These are phyloP conservation scores for Caprella mutica DNA, from an alignment of 2,888 invertebrate species.

Conservation along the genomic window DNA sequence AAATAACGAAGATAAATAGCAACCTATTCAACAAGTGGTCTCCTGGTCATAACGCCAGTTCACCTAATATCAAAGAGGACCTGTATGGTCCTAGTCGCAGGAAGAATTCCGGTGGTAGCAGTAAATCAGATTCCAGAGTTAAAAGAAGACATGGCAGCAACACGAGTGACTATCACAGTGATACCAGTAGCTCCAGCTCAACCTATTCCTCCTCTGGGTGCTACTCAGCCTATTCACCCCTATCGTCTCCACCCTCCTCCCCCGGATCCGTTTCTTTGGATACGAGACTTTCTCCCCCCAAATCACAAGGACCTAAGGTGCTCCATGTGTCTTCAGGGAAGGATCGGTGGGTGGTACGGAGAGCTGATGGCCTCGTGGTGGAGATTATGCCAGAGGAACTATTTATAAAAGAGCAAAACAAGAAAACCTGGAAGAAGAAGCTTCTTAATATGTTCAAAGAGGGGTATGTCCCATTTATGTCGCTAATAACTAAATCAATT, in stretches of 20 bases:
- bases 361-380: slow-evolving; percentile 21
- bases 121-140: neutral
- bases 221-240: neutral
- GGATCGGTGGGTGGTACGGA: slow-evolving; percentile 12
- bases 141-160: neutral
- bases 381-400: slow-evolving; percentile 15
- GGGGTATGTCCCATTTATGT: slow-evolving; percentile 26
- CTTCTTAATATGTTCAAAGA: slow-evolving; percentile 20
- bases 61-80: neutral
- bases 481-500: no score
- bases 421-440: slow-evolving; percentile 21
- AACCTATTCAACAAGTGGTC: slow-evolving; percentile 1
- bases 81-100: neutral
- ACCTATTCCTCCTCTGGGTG: slow-evolving; percentile 1
- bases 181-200: slow-evolving; percentile 2
- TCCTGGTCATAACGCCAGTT: no score
- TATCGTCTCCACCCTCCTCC: neutral
- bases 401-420: slow-evolving; percentile 22
- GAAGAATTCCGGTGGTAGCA: neutral
- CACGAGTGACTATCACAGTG: slow-evolving; percentile 4
- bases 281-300: neutral
- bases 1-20: slow-evolving; percentile 2
- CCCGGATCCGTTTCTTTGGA: neutral
- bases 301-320: slow-evolving; percentile 6
- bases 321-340: slow-evolving; percentile 1